A percentile compares a stretch with the other conserved stretches of the same genome.
Conservation (phyloP, 1,140 invertebrate genomes). For the Drosophila parabipectinata region DNA sequence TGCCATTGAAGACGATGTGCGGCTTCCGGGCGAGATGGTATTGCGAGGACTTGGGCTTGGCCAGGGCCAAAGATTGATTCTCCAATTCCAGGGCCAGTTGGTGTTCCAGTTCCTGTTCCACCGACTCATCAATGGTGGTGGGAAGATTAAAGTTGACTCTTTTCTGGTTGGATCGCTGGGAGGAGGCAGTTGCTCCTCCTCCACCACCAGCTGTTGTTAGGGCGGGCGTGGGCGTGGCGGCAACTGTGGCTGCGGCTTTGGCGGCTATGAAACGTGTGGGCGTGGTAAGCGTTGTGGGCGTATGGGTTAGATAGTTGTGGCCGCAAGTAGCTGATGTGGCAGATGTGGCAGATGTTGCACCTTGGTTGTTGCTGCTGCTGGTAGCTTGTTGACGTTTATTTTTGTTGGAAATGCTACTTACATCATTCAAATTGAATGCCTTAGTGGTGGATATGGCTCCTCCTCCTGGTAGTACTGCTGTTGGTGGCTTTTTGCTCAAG, state of each 20-base stretch:
- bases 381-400: conserved; percentile 74
- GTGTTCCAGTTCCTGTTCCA: conserved; percentile 51
- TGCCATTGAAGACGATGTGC: conserved; percentile 89
- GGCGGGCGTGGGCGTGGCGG: conserved; percentile 31
- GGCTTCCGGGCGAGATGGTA: conserved; percentile 34
- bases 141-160: conserved; percentile 77
- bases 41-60: background rate
- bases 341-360: conserved; percentile 11
- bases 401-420: conserved; percentile 71
- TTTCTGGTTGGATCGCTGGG: conserved; percentile 28
- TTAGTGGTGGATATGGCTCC: conserved; percentile 17
- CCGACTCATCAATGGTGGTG: conserved; percentile 57
- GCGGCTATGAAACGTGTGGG: conserved; percentile 71
- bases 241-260: conserved; percentile 58
- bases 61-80: conserved; percentile 21
- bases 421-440: conserved; percentile 79
- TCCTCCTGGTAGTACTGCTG: conserved; percentile 8
- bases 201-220: conserved; percentile 6
- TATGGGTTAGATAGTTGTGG: conserved; percentile 32
- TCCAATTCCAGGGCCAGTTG: conserved; percentile 25
- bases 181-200: background rate
- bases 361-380: conserved; percentile 39
- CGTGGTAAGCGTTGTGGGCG: conserved; percentile 72
- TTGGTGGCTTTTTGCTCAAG: conserved; percentile 1
- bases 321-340: conserved; percentile 24